Evolutionary conservation across 2,113 vertebrate species (phyloP).

Genomic region (Phodopus roborovskii): DNA sequence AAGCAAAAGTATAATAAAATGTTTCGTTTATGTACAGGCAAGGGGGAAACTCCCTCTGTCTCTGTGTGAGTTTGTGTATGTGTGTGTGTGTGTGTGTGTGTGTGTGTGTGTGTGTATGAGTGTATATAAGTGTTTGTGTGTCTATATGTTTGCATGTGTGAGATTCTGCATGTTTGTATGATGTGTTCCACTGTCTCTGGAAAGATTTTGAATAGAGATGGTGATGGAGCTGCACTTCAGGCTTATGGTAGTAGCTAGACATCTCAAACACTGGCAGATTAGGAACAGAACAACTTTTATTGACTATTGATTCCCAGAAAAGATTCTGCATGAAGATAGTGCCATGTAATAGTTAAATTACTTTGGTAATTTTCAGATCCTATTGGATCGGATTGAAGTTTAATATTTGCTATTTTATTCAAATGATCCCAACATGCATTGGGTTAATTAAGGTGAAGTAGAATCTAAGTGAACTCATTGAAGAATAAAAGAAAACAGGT

Average conservation of each 20-base stretch:
- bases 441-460: neutral
- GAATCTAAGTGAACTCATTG: constrained; percentile 16
- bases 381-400: neutral
- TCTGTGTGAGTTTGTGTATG: neutral
- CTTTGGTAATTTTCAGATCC: neutral
- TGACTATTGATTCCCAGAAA: neutral
- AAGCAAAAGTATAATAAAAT: constrained; percentile 10
- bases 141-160: neutral
- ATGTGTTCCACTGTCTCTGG: neutral
- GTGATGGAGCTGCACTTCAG: neutral
- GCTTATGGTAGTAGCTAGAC: neutral
- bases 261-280: neutral
- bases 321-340: neutral
- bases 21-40: constrained; percentile 49
- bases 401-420: neutral
- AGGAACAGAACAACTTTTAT: neutral
- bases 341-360: neutral
- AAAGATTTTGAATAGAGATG: neutral
- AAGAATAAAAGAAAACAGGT: neutral
- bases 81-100: neutral
- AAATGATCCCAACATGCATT: neutral
- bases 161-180: neutral
- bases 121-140: neutral
- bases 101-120: neutral
- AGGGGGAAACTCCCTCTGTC: neutral